Percentiles rank a stretch among this genome's conserved stretches.
These are phyloP conservation scores for Callyntrura guangdongensis DNA, from an alignment of 2,888 invertebrate genomes.

Conservation along the genomic window DNA sequence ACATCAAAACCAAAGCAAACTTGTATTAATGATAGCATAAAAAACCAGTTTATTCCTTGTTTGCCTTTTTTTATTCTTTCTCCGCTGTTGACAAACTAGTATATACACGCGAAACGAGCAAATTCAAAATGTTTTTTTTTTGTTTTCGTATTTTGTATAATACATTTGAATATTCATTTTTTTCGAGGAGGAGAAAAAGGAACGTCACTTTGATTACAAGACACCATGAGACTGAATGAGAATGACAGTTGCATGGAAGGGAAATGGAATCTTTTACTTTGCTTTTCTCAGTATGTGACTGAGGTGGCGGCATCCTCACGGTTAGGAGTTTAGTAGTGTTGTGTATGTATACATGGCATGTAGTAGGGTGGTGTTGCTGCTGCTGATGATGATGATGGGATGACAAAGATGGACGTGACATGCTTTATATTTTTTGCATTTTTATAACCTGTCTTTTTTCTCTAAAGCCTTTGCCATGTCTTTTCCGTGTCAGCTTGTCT, in stretches of 20 bases:
- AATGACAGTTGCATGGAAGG: conserved; percentile 20
- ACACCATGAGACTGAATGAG: conserved; percentile 45
- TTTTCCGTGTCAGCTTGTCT: conserved; percentile 54
- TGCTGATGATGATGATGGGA: conserved; percentile 13
- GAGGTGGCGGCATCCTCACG: conserved; percentile 2
- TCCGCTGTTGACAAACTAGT: neutral
- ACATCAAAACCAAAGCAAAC: conserved; percentile 29
- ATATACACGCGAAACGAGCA: neutral
- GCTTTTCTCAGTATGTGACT: neutral
- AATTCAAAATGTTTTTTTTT: conserved; percentile 29
- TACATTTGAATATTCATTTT: conserved; percentile 61
- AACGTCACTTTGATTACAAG: conserved; percentile 67
- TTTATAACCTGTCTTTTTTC: conserved; percentile 72
- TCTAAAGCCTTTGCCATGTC: conserved; percentile 53
- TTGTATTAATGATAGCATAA: conserved; percentile 35
- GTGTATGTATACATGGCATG: neutral
- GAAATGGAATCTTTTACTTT: conserved; percentile 44
- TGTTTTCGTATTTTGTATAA: neutral
- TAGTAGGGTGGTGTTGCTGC: neutral
- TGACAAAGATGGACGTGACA: conserved; percentile 64
- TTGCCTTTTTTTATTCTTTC: conserved; percentile 3
- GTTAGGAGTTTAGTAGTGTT: neutral
- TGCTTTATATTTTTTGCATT: conserved; percentile 66
- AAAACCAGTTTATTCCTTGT: conserved; percentile 45
- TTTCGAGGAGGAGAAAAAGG: conserved; percentile 33